Conservation (phyloP, 1,140 invertebrate genomes). For the Euglossa dilemma region DNA sequence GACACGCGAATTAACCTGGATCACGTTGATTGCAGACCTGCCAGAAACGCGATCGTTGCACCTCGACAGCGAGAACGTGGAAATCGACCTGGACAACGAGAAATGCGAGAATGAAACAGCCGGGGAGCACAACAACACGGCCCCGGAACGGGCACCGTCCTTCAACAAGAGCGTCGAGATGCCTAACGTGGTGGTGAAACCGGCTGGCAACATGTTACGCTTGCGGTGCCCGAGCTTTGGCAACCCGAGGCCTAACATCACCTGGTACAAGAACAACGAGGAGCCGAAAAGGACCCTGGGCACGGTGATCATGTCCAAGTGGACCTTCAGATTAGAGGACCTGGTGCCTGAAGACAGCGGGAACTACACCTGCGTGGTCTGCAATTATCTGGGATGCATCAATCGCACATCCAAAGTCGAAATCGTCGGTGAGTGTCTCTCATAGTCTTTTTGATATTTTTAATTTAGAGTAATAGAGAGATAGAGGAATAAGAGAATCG, state of each 20-base stretch:
- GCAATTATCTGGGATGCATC: slow-evolving; percentile 90
- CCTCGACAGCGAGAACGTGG: slow-evolving; percentile 66
- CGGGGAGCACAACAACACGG: slow-evolving; percentile 78
- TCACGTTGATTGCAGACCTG: slow-evolving; percentile 58
- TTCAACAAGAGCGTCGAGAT: slow-evolving; percentile 83
- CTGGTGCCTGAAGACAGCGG: slow-evolving; percentile 89
- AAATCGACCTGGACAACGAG: slow-evolving; percentile 72
- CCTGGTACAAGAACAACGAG: slow-evolving; percentile 90
- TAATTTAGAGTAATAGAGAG: too few relatives aligned
- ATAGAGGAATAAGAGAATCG: too few relatives aligned
- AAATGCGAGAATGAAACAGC: slow-evolving; percentile 75
- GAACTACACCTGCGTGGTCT: slow-evolving; percentile 93
- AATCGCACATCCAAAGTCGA: slow-evolving; percentile 88
- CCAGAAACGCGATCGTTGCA: slow-evolving; percentile 78
- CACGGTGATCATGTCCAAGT: slow-evolving; percentile 84
- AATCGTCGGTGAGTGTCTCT: slow-evolving; percentile 86
- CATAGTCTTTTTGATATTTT: background rate
- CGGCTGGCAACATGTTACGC: slow-evolving; percentile 86
- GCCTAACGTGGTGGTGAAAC: slow-evolving; percentile 83
- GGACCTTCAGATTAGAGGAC: slow-evolving; percentile 89
- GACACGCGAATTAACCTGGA: too few relatives aligned
- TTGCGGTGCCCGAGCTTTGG: slow-evolving; percentile 87
- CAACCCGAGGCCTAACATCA: slow-evolving; percentile 90
- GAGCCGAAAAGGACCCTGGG: slow-evolving; percentile 85
- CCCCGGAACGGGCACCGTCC: slow-evolving; percentile 73